Evolutionary conservation across 2,113 vertebrate genomes (phyloP).

Genomic region (Mola mola): DNA sequence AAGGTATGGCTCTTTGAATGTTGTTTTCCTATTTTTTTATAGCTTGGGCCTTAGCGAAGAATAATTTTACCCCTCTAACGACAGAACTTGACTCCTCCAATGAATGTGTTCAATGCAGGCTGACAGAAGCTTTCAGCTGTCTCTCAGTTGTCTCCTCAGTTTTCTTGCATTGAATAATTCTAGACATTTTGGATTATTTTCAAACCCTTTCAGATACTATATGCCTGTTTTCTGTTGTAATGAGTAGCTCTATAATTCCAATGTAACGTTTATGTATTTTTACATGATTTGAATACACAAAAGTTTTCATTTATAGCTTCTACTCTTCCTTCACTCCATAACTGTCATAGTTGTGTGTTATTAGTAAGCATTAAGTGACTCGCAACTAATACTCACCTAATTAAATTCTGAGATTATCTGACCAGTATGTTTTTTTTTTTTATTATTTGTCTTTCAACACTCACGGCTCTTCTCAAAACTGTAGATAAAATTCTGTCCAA

Average conservation of each 20-base stretch:
- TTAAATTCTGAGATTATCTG: slow-evolving; percentile 41
- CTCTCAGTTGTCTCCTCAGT: background rate
- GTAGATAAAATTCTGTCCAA: slow-evolving; percentile 37
- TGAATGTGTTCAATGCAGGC: slow-evolving; percentile 42
- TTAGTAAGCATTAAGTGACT: slow-evolving; percentile 20
- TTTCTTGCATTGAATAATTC: slow-evolving; percentile 2
- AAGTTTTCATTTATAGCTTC: background rate
- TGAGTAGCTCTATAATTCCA: background rate
- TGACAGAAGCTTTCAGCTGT: slow-evolving; percentile 10
- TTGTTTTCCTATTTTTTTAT: slow-evolving; percentile 10
- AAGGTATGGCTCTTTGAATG: slow-evolving; percentile 31
- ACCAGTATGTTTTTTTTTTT: slow-evolving; percentile 4
- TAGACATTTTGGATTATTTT: slow-evolving; percentile 5
- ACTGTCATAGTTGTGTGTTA: background rate
- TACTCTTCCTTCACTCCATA: slow-evolving; percentile 12
- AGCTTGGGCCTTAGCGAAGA: slow-evolving; percentile 13
- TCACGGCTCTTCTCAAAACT: slow-evolving; percentile 10
- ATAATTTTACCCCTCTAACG: slow-evolving; percentile 12
- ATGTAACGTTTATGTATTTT: background rate
- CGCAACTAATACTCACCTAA: slow-evolving; percentile 23
- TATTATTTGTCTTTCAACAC: slow-evolving; percentile 9
- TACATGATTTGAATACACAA: slow-evolving; percentile 4
- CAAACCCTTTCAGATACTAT: background rate
- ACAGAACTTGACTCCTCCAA: slow-evolving; percentile 43
- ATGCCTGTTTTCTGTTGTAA: background rate